phyloP scores from a whole-genome alignment of 1,140 invertebrate species.

The Andricus grossulariae region DNA sequence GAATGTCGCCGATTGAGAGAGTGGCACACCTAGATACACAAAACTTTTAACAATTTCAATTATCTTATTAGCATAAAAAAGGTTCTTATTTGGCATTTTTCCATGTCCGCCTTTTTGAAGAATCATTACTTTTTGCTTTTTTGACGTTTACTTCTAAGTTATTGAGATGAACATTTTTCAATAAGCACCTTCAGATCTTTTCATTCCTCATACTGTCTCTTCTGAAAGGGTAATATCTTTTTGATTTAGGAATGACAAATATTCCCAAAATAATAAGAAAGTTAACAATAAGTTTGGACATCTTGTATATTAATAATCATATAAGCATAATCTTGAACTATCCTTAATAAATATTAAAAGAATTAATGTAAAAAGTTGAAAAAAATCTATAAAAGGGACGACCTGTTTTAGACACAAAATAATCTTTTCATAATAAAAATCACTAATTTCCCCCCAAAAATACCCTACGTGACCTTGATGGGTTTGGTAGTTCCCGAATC shows the following conservation, averaged over 20 bases:
- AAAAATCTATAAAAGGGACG: too few relatives aligned
- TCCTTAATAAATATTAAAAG: too few relatives aligned
- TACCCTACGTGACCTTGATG: constrained; percentile 33
- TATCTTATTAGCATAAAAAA: constrained; percentile 10
- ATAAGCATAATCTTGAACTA: too few relatives aligned
- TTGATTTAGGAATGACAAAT: constrained; percentile 44
- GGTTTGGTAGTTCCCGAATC: neutral
- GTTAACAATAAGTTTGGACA: too few relatives aligned
- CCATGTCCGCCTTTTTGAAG: constrained; percentile 43
- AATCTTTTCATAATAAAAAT: constrained; percentile 44
- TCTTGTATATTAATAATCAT: too few relatives aligned
- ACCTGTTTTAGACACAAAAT: constrained; percentile 47
- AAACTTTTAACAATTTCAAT: constrained; percentile 34
- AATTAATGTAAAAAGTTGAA: too few relatives aligned
- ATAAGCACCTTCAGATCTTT: constrained; percentile 40
- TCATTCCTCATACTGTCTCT: constrained; percentile 23
- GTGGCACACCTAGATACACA: neutral
- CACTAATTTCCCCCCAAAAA: constrained; percentile 47
- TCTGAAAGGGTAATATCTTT: constrained; percentile 48
- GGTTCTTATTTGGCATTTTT: constrained; percentile 1
- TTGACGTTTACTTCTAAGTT: constrained; percentile 43
- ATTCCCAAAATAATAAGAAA: constrained; percentile 36
- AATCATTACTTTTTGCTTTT: constrained; percentile 53
- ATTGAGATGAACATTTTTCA: constrained; percentile 42
- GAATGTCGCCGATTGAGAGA: neutral